A percentile compares a stretch with the other conserved stretches of the same genome.
Conservation (phyloP, 2,888 invertebrate species). For the Nemotelus pantherinus region DNA sequence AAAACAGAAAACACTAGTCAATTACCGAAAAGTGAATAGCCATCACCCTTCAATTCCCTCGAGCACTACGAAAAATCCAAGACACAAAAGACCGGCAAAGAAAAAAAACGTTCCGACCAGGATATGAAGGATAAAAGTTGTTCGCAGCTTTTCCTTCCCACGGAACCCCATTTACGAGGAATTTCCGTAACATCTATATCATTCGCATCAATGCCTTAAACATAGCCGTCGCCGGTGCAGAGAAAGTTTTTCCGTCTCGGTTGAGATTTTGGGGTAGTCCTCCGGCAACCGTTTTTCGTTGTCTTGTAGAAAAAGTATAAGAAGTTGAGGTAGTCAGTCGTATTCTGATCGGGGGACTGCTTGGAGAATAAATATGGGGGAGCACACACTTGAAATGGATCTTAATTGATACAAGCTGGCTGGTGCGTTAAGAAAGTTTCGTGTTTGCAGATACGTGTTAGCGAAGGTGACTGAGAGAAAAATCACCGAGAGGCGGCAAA, state of each 20-base stretch:
- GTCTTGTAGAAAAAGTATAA: constrained; percentile 26
- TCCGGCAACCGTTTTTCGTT: neutral
- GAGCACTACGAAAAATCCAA: neutral
- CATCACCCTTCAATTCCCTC: constrained; percentile 1
- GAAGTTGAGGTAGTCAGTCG: constrained; percentile 42
- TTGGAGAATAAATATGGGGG: constrained; percentile 37
- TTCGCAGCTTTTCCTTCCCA: constrained; percentile 49
- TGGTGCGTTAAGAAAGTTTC: constrained; percentile 35
- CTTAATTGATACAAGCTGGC: constrained; percentile 38
- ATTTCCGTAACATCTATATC: constrained; percentile 40
- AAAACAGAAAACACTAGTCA: constrained; percentile 25
- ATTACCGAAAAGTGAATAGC: constrained; percentile 33
- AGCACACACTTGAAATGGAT: constrained; percentile 32
- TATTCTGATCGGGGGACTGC: neutral
- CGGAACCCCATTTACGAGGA: constrained; percentile 43
- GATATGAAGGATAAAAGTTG: constrained; percentile 47
- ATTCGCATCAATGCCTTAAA: constrained; percentile 15
- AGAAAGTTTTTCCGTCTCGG: constrained; percentile 25
- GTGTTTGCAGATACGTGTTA: neutral
- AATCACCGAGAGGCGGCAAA: constrained; percentile 33
- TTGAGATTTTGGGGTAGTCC: constrained; percentile 23
- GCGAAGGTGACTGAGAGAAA: constrained; percentile 31
- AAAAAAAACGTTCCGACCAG: constrained; percentile 25
- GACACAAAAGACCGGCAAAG: neutral
- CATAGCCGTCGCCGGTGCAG: neutral